Base-by-base conservation (phyloP, 2,113 vertebrate species). In the Tragelaphus buxtoni region DNA sequence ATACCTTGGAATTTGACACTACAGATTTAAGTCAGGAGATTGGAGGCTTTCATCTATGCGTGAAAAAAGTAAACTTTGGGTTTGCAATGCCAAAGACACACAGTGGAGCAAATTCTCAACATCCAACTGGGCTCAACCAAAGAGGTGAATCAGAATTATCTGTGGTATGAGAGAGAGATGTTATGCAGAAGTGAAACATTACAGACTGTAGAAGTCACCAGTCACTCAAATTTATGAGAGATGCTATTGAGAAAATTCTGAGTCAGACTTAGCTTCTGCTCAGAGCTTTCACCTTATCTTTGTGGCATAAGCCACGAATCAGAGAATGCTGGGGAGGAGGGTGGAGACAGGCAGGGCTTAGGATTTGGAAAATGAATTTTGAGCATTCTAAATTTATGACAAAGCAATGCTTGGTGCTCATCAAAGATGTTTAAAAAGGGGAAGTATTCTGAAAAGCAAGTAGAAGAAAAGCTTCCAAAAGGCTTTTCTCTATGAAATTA, bases 371-470 rank as follows among this genome's bases (percentile, higher is more conserved):
- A 81, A 88, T 45, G 47, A 9, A 80, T 56, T 87, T 47, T 90
- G 74, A 72, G 58, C 58, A 56, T 74, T 95, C 82, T 83, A 94
- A 60, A 82, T 86, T 83, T 89, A 93, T 55, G 79, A 74, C 39
- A 96, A 89, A 87, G 47, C 58, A 82, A 94, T 91, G 26, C 32
- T 92, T 85, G 35, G 14, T 88, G 60, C 63, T 86, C 82, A 95
- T 92, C 56, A 82, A 82, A 63, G 35, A 87, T 53, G 18, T 89
- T 7, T 91, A 72, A 3, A 58, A 93, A 65, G 56, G n/a, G 74
- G 82, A 83, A 88, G 69, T 60, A 95, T 53, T 95, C 56, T 96
- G 65, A 84, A 94, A 96, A 88, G 81, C 69, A 61, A 92, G n/a
- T 35, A 85, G 30, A 79, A 77, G 72, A 93, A 95, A 93, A 87